Evolutionary conservation across 2,888 invertebrate genomes (phyloP).

Genomic region (Alloplasta piceator): DNA sequence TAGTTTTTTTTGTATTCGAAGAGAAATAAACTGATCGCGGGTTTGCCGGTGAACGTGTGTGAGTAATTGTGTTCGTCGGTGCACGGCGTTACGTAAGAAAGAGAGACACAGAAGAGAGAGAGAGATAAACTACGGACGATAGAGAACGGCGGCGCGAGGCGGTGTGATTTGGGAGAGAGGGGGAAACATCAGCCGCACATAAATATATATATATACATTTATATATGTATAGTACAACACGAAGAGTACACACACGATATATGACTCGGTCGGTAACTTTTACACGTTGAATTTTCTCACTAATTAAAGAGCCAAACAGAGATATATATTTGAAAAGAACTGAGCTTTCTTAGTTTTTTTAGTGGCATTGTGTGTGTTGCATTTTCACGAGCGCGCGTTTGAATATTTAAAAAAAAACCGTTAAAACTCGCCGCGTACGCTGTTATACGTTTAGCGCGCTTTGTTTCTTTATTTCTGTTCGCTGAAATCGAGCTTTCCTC

Average conservation of each 20-base stretch:
- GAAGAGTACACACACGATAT: constrained; percentile 54
- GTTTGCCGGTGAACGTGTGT: neutral
- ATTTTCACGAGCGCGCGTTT: constrained; percentile 30
- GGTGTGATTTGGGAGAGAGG: constrained; percentile 29
- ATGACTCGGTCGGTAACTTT: constrained; percentile 54
- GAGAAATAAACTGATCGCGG: too few relatives aligned
- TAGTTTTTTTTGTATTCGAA: too few relatives aligned
- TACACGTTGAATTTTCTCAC: constrained; percentile 49
- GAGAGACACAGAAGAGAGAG: constrained; percentile 38
- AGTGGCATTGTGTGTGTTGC: constrained; percentile 56
- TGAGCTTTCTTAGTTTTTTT: constrained; percentile 13
- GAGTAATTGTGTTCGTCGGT: constrained; percentile 28
- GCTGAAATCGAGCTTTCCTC: constrained; percentile 12
- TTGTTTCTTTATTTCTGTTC: constrained; percentile 33
- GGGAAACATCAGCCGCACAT: constrained; percentile 20
- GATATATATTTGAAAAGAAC: constrained; percentile 13
- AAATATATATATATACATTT: constrained; percentile 18
- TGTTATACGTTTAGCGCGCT: constrained; percentile 39
- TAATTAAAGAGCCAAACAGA: constrained; percentile 23
- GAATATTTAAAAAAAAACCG: constrained; percentile 12
- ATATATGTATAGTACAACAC: constrained; percentile 14
- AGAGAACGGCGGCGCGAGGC: neutral
- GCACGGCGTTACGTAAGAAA: constrained; percentile 56
- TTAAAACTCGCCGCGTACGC: constrained; percentile 12
- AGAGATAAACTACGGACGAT: neutral